Evolutionary conservation across 2,797 vertebrate genomes (phyloP).

Genomic region (Ispidina picta): DNA sequence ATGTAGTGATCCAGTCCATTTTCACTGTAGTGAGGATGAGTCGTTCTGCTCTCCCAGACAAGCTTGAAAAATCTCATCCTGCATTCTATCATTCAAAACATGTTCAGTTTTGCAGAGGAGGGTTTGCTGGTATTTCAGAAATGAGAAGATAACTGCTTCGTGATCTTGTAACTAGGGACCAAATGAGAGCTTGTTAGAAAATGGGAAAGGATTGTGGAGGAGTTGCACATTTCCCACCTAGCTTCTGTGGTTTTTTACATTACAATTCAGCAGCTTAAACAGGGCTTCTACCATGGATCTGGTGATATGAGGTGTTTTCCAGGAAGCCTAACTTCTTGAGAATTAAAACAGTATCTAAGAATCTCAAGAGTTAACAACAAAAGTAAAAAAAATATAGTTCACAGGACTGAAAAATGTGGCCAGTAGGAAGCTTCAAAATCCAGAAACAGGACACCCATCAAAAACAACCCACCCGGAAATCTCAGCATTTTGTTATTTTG

Average conservation of each 20-base stretch:
- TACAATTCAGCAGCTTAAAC: not conserved
- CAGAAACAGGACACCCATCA: not conserved
- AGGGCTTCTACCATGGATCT: not conserved
- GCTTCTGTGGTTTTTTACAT: not conserved
- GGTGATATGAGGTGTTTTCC: not conserved
- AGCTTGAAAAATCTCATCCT: not conserved
- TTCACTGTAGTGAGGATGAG: not conserved
- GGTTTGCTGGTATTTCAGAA: conserved; percentile 39
- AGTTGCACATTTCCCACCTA: not conserved
- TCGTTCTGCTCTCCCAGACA: not conserved
- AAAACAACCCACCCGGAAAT: not conserved
- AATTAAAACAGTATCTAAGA: not conserved
- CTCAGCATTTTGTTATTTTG: not conserved
- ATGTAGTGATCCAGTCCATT: not conserved
- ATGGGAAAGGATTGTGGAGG: not conserved
- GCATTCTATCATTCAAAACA: conserved; percentile 2
- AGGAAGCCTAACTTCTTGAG: not conserved
- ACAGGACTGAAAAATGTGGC: not conserved
- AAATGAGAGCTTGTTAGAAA: not conserved
- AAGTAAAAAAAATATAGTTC: not conserved
- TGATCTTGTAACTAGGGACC: not conserved
- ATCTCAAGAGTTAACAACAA: not conserved
- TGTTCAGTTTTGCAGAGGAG: conserved; percentile 17
- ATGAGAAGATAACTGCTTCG: not conserved
- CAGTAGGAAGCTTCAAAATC: not conserved